These are phyloP conservation scores for Erebia ligea DNA, from an alignment of 2,888 invertebrate species.

Conservation along the genomic window DNA sequence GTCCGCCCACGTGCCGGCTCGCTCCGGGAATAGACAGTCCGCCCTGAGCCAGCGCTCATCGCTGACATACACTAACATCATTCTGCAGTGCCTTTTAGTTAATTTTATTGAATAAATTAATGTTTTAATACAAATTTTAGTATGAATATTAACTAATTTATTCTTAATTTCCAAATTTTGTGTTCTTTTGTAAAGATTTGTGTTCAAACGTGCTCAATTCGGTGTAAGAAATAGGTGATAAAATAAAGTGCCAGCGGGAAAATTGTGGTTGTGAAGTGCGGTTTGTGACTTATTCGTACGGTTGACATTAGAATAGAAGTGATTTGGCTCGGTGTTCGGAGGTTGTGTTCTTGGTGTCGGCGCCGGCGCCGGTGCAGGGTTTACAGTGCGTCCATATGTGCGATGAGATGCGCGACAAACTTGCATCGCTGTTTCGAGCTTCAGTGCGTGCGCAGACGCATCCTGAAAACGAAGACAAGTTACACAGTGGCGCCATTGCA, in stretches of 20 bases:
- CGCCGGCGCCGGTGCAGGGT: constrained; percentile 62
- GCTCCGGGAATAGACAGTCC: constrained; percentile 78
- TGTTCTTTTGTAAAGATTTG: not conserved
- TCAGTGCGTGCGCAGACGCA: constrained; percentile 63
- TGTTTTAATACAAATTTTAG: not conserved
- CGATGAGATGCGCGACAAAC: constrained; percentile 80
- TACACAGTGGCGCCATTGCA: constrained; percentile 64
- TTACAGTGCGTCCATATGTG: constrained; percentile 59
- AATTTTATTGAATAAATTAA: not conserved
- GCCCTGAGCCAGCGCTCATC: constrained; percentile 61
- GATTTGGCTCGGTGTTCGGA: constrained; percentile 43
- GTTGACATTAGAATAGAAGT: constrained; percentile 46
- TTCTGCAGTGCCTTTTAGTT: constrained; percentile 27
- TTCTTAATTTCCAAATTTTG: constrained; percentile 17
- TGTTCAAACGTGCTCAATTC: constrained; percentile 30
- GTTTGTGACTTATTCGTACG: constrained; percentile 38
- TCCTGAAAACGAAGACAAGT: constrained; percentile 59
- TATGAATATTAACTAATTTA: not conserved
- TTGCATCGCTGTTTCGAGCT: constrained; percentile 68
- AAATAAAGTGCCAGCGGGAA: constrained; percentile 34
- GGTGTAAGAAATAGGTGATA: constrained; percentile 24
- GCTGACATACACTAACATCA: constrained; percentile 48
- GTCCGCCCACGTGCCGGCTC: constrained; percentile 75
- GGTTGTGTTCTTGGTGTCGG: constrained; percentile 43
- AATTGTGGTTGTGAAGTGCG: constrained; percentile 40